Evolutionary conservation across 2,888 invertebrate species (phyloP), one percentile per base, ranked within the genome.

Genomic region (Acrocera orbiculus): DNA sequence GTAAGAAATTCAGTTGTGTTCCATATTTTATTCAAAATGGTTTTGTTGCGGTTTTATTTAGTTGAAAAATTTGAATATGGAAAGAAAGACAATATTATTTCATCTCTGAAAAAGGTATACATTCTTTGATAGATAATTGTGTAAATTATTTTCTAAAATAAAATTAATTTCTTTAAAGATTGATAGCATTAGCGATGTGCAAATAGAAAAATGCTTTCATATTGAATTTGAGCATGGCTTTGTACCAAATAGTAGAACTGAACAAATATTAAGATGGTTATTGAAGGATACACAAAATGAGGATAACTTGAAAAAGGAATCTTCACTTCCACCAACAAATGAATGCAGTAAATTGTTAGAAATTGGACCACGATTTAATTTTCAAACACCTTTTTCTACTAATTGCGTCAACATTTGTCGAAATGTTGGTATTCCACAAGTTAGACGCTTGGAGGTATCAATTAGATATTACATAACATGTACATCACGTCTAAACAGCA

Each of bases 391-490:
- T 1, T 86, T 86, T 55, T 93, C 92, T 1, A 93, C 90, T 44
- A 96, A 96, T 62, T 87, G 90, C 17, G 83, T 95, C 2, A 89
- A 92, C 33, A 93, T 95, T 45, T 92, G 89, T 53, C 73, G 76
- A 42, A 80, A 86, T 46, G 70, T 90, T 27, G 82, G 85, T 3
- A 60, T 93, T 20, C 60, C 62, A 25, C 70, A 75, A 53, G 68
- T 96, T 4, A 66, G 63, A 4, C 70, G 95, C 34, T 64, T 96
- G 33, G 96, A 96, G 62, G 67, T 72, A 22, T 82, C 85, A 1
- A 73, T 70, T 4, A 66, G 86, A 45, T 92, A 89, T 58, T 63
- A 76, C 15, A 63, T 83, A 35, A 61, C 62, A 27, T 27, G 11
- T 5, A 32, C 41, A 11, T 38, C 37, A 8, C 30, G 38, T 19